Base-by-base conservation (phyloP, 2,888 invertebrate species). In the Ceramica pisi region DNA sequence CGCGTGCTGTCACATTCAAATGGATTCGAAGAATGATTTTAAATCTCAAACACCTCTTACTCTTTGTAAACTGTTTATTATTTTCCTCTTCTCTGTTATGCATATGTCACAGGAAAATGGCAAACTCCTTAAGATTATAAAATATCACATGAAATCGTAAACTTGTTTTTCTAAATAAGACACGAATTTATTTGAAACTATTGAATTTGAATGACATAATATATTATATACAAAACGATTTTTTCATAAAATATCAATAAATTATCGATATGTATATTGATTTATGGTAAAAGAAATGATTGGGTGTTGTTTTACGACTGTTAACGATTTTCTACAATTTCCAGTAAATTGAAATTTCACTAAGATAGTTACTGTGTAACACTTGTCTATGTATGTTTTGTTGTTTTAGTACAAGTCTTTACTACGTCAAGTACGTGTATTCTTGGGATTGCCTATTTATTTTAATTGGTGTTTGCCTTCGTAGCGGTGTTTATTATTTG, bases 11-110 rank as follows among this genome's bases (percentile, higher is more conserved):
- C 67, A 26, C 21, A 53, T 75, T 14, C 57, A 62, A 65, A 71
- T 55, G 50, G 21, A 64, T 64, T 62, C 61, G 26, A 53, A 55
- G 50, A 70, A 66, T 57, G 79, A 38, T 65, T 69, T 53, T 61
- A 63, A 78, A 68, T 71, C 19, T 44, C 26, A 48, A 75, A 51
- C 21, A 9, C n/a, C 26, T 44, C 26, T 53, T 48, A 10, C 9
- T 41, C 21, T 69, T 44, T 60, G 14, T 31, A 53, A 16, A 16
- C 16, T 9, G 9, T 19, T 9, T 8, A 53, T 7, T 9, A 19
- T 7, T 19, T 19, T 46, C 10, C 41, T 19, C 46, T 19, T 44
- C 19, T 19, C n/a, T n/a, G n/a, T n/a, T n/a, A n/a, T n/a, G n/a
- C n/a, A n/a, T n/a, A n/a, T n/a, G n/a, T n/a, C n/a, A n/a, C n/a